phyloP scores from a whole-genome alignment of 1,140 invertebrate species.

The Eueides isabella region DNA sequence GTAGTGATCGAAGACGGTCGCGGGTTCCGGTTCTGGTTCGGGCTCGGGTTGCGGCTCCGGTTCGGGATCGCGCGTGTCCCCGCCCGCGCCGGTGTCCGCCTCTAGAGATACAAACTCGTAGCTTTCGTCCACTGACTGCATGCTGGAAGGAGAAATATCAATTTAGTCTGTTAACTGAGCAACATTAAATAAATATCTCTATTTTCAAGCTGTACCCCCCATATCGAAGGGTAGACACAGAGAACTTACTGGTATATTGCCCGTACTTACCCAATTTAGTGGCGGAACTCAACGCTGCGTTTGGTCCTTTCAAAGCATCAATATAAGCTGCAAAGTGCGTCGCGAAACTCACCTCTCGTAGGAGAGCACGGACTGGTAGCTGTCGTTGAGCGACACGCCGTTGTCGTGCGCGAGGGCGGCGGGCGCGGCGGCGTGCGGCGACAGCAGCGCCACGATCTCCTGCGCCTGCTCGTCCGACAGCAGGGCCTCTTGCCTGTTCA shows the following conservation, averaged over 20 bases:
- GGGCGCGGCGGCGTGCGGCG: conserved; percentile 75
- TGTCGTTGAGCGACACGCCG: conserved; percentile 79
- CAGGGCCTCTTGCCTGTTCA: conserved; percentile 87
- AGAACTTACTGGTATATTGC: too few relatives aligned
- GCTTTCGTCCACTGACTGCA: conserved; percentile 80
- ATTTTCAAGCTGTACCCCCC: too few relatives aligned
- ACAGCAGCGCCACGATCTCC: conserved; percentile 90
- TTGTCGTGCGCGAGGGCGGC: conserved; percentile 62
- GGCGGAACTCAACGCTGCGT: too few relatives aligned
- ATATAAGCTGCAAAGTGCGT: background rate
- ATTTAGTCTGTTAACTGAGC: too few relatives aligned
- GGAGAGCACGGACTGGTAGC: conserved; percentile 81
- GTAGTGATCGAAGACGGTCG: conserved; percentile 66
- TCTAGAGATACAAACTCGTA: conserved; percentile 75
- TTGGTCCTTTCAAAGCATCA: too few relatives aligned
- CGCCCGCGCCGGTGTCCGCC: conserved; percentile 58
- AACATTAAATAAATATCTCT: too few relatives aligned
- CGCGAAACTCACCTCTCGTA: conserved; percentile 70
- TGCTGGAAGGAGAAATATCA: conserved; percentile 59
- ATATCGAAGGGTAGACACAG: too few relatives aligned
- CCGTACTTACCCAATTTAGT: too few relatives aligned
- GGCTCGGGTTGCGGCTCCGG: conserved; percentile 19
- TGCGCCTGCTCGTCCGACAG: conserved; percentile 93
- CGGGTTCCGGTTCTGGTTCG: conserved; percentile 34
- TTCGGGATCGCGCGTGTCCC: conserved; percentile 46